These are phyloP conservation scores for Lamprotornis superbus DNA, from an alignment of 2,113 vertebrate species.

Conservation along the genomic window DNA sequence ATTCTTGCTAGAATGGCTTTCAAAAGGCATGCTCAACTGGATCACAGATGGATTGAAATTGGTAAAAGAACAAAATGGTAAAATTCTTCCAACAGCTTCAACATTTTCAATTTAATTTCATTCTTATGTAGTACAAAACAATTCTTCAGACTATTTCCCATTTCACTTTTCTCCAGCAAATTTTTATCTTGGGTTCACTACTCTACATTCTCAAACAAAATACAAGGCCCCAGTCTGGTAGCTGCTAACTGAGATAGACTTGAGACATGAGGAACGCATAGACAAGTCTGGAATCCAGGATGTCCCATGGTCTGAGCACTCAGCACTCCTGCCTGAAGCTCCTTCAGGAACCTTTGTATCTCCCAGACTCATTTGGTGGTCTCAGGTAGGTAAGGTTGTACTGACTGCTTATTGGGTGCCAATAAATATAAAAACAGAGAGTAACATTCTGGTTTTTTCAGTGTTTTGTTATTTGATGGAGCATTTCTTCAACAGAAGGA, in stretches of 20 bases:
- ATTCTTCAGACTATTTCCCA: neutral
- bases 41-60: neutral
- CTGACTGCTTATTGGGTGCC: neutral
- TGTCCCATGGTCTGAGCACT: neutral
- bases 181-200: neutral
- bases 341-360: neutral
- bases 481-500: neutral
- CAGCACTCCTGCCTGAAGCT: neutral
- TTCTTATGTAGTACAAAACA: neutral
- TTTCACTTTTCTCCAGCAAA: neutral
- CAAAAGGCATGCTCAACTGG: neutral
- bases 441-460: neutral
- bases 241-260: neutral
- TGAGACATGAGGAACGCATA: neutral
- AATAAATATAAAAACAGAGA: neutral
- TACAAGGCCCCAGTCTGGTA: neutral
- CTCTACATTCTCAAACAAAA: neutral
- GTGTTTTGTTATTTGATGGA: neutral
- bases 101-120: neutral
- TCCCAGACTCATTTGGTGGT: neutral
- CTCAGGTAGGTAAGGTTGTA: neutral
- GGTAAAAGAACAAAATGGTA: neutral
- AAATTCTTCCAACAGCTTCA: neutral
- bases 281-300: neutral
- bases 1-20: neutral